Evolutionary conservation across 2,797 vertebrate genomes (phyloP).

Genomic region (Bradypodion pumilum): DNA sequence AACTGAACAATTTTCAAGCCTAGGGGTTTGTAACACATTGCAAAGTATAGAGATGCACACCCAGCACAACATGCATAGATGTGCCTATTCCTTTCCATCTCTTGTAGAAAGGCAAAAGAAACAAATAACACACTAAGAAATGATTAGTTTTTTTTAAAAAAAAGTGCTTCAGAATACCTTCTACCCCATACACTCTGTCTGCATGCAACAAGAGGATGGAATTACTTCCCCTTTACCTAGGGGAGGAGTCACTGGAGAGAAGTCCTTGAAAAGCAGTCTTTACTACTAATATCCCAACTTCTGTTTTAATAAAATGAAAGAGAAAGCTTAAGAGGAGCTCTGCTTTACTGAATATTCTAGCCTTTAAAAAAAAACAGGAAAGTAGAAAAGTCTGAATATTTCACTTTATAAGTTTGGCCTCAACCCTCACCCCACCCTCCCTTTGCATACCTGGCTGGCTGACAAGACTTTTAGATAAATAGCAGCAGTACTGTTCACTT

Average conservation of each 20-base stretch:
- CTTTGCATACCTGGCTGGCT: fast-evolving
- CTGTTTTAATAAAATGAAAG: not conserved
- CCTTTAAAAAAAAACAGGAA: slow-evolving; percentile 25
- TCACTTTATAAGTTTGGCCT: slow-evolving; percentile 17
- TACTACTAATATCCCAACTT: not conserved
- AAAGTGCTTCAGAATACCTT: not conserved
- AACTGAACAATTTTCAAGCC: not conserved
- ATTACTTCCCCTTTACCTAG: not conserved
- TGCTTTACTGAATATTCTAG: not conserved
- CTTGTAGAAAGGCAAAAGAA: not conserved
- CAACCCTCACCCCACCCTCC: slow-evolving; percentile 10
- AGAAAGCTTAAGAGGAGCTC: not conserved
- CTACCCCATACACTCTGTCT: not conserved
- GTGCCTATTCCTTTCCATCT: too few species aligned
- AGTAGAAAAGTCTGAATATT: slow-evolving; percentile 19
- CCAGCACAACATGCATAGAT: not conserved
- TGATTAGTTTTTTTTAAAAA: too few species aligned
- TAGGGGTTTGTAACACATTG: not conserved
- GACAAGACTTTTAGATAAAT: slow-evolving; percentile 2
- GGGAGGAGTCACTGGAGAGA: not conserved
- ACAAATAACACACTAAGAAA: not conserved
- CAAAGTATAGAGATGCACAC: not conserved
- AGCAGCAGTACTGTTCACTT: slow-evolving; percentile 32
- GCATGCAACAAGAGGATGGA: not conserved
- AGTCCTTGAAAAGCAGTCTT: not conserved